Evolutionary conservation across 2,797 vertebrate species (phyloP).

Genomic region (Gallinago solitaria): DNA sequence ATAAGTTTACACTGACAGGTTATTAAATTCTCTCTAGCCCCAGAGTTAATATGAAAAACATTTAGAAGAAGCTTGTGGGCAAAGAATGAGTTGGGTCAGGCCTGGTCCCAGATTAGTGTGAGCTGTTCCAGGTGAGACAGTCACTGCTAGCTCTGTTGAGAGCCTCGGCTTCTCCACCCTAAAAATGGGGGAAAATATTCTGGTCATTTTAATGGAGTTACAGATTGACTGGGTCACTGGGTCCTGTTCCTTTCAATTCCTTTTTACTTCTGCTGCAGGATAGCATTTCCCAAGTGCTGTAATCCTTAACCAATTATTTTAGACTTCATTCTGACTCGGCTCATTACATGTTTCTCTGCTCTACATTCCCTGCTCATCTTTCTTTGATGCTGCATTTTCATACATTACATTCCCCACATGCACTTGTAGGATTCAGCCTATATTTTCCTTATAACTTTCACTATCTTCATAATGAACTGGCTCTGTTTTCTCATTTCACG

Average conservation of each 20-base stretch:
- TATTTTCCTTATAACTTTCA: conserved; percentile 13
- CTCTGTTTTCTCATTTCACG: conserved; percentile 2
- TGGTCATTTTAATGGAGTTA: neutral
- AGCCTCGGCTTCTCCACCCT: neutral
- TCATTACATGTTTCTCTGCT: conserved; percentile 37
- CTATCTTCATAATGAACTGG: conserved; percentile 6
- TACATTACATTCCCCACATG: neutral
- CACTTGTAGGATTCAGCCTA: neutral
- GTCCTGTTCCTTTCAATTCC: neutral
- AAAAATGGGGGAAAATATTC: neutral
- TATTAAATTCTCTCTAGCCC: neutral
- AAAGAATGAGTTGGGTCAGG: neutral
- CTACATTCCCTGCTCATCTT: neutral
- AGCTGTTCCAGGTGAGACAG: neutral
- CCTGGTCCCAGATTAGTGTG: neutral
- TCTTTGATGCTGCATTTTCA: conserved; percentile 42
- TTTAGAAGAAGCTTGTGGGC: neutral
- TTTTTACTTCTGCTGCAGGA: neutral
- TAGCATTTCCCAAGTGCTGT: neutral
- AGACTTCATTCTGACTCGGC: neutral
- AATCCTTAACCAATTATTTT: conserved; percentile 34
- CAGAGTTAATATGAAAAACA: neutral
- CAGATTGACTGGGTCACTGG: neutral
- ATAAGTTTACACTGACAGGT: neutral
- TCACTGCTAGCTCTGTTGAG: neutral